Base-by-base conservation (phyloP, 2,797 vertebrate genomes). In the Xerus rutilus region DNA sequence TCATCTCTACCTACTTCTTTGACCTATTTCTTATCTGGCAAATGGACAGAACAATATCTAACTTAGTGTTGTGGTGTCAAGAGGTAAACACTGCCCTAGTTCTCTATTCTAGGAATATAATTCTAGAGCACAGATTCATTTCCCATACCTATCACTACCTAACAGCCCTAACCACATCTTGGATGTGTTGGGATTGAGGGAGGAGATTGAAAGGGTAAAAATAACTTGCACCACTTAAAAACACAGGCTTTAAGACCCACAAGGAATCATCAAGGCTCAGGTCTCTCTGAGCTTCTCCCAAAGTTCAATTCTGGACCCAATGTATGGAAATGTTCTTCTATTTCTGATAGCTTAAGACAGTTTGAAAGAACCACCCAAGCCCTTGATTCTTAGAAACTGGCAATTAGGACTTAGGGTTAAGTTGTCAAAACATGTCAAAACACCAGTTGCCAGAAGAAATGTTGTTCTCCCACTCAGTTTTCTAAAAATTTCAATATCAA, bases 331-430 rank as follows among this genome's bases (percentile, higher is more conserved):
- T 25, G 39, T 11, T 35, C 30, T 92, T 89, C 39, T 74, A 47
- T 64, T 96, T 96, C 59, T 89, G 62, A 69, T n/a, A 94, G 76
- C 28, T 49, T 87, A 92, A 95, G 54, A 83, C 15, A 81, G 35
- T 82, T 28, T 95, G 47, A 86, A 94, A 92, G 21, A 91, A 86
- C 62, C 89, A 78, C 23, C 25, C 54, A 94, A 91, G 95, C 7
- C 35, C 49, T 69, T 95, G 72, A 90, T 89, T 89, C 52, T 85
- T 93, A 15, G 43, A 94, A 96, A 97, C 23, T 76, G 62, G 21
- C 20, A 86, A 52, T 84, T 45, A 91, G 30, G 47, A 88, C 49
- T 72, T 43, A 30, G 47, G 30, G 45, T 87, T 94, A 86, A 14
- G 18, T 35, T 39, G 67, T 89, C 73, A 86, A 17, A 39, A 39